Evolutionary conservation across 1,140 invertebrate genomes (phyloP), one percentile per base, ranked within the genome.

Genomic region (Bactericera cockerelli): DNA sequence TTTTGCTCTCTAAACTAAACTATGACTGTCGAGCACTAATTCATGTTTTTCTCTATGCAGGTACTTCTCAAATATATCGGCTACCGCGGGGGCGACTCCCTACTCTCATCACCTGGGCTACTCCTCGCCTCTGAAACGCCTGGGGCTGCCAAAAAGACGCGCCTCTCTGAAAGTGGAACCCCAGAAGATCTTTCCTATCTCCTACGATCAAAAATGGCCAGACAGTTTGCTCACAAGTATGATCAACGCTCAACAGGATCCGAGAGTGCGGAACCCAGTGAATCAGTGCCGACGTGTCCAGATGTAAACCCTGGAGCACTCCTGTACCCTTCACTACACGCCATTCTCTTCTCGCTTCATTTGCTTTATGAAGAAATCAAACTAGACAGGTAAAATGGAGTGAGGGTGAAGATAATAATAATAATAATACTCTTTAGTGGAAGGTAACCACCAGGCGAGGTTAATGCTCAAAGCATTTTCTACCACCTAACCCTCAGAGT

Each of bases 311-410:
- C 72, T 1, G 79, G 79, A 62, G 78, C 86, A 1, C 69, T 81
- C 16, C 71, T 94, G 1, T 93, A 89, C 67, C 76, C 79, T 0
- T 80, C 86, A 65, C 77, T 89, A 10, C 77, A 86, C 14, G 71
- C 83, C 26, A 76, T 93, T 25, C 75, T 93, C 39, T 90, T 83
- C 70, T 78, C 84, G 0, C 74, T 96, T 31, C 93, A 96, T 74
- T 73, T 95, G 11, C 73, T 93, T 0, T 95, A 94, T 70, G 92
- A 95, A 22, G 57, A 39, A 11, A 58, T 49, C 8, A 49, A 49
- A 22, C 22, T 49, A 4, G 42, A 49, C 19, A n/a, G n/a, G n/a
- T n/a, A n/a, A n/a, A n/a, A n/a, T n/a, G n/a, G n/a, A n/a, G n/a
- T n/a, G n/a, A n/a, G n/a, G n/a, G n/a, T n/a, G n/a, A n/a, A n/a